Conservation (phyloP, 2,113 vertebrate genomes). For the Physeter macrocephalus region DNA sequence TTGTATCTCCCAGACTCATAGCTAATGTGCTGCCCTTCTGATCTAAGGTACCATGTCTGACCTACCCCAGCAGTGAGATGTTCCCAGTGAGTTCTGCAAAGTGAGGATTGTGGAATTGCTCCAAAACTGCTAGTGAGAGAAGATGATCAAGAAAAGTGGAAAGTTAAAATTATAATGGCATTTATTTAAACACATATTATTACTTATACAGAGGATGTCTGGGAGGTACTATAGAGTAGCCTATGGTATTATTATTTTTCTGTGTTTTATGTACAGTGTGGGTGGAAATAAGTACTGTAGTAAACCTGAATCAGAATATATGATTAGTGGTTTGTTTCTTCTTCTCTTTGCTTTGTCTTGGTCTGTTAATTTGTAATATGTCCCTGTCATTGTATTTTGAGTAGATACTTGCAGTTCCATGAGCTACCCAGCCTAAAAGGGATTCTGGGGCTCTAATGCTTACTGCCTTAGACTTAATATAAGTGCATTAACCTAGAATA, state of each 20-base stretch:
- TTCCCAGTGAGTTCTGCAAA: neutral
- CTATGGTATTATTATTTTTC: rapidly evolving
- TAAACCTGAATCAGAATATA: no score
- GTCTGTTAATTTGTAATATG: neutral
- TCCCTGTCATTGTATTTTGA: neutral
- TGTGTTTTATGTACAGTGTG: neutral
- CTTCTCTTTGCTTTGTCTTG: neutral
- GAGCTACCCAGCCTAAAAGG: neutral
- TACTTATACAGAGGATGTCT: neutral
- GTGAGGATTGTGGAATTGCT: neutral
- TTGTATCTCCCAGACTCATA: neutral
- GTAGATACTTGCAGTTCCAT: neutral
- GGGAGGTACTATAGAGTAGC: rapidly evolving
- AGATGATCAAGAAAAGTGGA: neutral
- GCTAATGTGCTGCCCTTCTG: neutral
- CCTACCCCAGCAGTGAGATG: neutral
- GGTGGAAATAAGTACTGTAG: neutral
- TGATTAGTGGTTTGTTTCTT: neutral
- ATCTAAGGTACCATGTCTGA: neutral
- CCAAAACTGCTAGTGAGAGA: neutral
- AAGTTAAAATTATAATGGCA: neutral
- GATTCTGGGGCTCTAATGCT: neutral
- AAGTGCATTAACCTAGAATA: neutral
- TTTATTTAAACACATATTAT: neutral
- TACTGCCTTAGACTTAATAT: neutral